Percentiles rank a stretch among this genome's conserved stretches.
These are phyloP conservation scores for Geopemphigus sp. DNA, from an alignment of 1,140 invertebrate genomes.

Conservation along the genomic window DNA sequence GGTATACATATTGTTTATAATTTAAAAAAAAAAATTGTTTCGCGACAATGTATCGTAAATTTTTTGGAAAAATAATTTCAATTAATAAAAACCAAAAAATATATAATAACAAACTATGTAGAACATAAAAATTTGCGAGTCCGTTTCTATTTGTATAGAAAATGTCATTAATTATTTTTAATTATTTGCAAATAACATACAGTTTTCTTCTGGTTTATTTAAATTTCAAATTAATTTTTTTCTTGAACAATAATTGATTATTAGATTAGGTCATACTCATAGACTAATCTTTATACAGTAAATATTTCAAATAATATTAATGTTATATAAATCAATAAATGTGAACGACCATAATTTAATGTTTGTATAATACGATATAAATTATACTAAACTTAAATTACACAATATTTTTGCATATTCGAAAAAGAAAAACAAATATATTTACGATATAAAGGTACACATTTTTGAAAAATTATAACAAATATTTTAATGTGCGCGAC, in stretches of 20 bases:
- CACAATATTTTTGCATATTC: not conserved
- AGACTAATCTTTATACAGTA: not conserved
- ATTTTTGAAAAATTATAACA: constrained; percentile 21
- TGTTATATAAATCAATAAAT: not conserved
- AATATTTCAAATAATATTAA: not conserved
- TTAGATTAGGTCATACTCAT: not conserved
- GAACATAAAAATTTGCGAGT: not conserved
- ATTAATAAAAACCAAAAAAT: not conserved
- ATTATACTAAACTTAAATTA: not conserved
- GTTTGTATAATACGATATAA: not conserved
- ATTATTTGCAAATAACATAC: not conserved
- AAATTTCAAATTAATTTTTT: not conserved
- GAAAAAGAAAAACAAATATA: not conserved
- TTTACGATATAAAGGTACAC: not conserved
- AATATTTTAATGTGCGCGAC: constrained; percentile 6
- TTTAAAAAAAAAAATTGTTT: not conserved
- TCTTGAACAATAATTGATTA: not conserved
- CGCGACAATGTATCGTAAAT: not conserved
- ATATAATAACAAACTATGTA: too few species aligned
- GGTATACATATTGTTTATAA: not conserved
- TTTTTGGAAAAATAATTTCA: not conserved
- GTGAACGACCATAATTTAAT: not conserved
- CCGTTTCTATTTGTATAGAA: not conserved
- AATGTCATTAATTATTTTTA: not conserved
- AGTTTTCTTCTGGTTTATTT: not conserved